Evolutionary conservation across 1,140 invertebrate species (phyloP).

Genomic region (Psix sp.): DNA sequence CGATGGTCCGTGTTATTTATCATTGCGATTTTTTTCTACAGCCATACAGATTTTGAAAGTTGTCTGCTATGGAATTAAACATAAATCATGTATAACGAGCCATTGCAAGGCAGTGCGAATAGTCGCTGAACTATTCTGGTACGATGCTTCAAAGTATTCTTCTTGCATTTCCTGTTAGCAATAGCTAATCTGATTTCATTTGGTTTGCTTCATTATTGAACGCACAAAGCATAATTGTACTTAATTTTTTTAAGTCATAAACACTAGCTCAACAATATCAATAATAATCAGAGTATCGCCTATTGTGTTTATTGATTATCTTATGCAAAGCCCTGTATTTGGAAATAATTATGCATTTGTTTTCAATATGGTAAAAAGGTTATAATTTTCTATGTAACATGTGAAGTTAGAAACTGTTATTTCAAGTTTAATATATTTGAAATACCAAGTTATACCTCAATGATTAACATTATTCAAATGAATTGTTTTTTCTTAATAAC

Average conservation of each 20-base stretch:
- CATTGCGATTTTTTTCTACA: conserved; percentile 63
- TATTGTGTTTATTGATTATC: no score
- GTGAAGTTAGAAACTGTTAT: no score
- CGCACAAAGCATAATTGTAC: conserved; percentile 16
- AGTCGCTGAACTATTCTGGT: conserved; percentile 36
- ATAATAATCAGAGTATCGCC: no score
- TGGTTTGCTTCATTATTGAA: conserved; percentile 25
- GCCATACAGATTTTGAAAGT: conserved; percentile 32
- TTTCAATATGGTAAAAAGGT: no score
- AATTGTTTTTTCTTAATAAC: no score
- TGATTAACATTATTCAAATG: no score
- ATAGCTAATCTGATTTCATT: conserved; percentile 40
- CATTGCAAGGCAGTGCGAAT: conserved; percentile 28
- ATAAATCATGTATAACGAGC: conserved; percentile 70
- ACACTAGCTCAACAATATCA: no score
- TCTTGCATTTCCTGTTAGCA: conserved; percentile 29
- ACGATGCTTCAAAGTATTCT: conserved; percentile 28
- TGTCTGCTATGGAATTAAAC: conserved; percentile 66
- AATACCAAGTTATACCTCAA: no score
- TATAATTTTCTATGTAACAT: no score
- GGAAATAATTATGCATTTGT: no score
- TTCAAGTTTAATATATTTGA: no score
- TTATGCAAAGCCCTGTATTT: no score
- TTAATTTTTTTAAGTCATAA: background rate
- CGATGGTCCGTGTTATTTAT: conserved; percentile 67